These are phyloP conservation scores for Papilio polyxenes DNA, from an alignment of 1,140 invertebrate genomes.

Conservation along the genomic window DNA sequence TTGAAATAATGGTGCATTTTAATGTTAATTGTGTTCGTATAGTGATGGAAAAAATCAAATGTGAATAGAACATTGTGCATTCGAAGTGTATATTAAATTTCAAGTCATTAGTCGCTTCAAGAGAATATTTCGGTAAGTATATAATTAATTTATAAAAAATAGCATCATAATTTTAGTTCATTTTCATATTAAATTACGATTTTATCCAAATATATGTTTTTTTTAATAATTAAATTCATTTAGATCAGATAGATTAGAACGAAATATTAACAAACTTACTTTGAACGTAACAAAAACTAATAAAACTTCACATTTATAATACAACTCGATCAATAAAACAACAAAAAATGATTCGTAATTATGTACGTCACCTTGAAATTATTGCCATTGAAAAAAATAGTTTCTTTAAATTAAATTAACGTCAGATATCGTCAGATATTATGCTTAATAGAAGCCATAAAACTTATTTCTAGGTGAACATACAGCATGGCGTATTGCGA, in stretches of 20 bases:
- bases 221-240: not conserved
- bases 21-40: not conserved
- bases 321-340: not conserved
- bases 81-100: constrained; percentile 71
- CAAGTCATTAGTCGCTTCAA: constrained; percentile 79
- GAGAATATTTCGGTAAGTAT: constrained; percentile 78
- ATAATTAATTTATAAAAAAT: not conserved
- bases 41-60: constrained; percentile 19
- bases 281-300: not conserved
- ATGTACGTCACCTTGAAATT: not conserved
- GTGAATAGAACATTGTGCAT: constrained; percentile 38
- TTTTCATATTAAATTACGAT: not conserved
- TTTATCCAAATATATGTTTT: not conserved
- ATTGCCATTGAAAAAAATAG: not conserved
- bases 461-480: constrained; percentile 73
- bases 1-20: not conserved
- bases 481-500: constrained; percentile 70
- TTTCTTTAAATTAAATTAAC: not conserved
- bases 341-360: too few relatives aligned
- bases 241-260: not conserved
- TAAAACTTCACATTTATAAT: not conserved
- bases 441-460: constrained; percentile 41
- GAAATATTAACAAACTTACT: not conserved
- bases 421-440: not conserved
- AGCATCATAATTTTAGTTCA: not conserved